These are phyloP conservation scores for Hedychridium roseum DNA, from an alignment of 2,888 invertebrate species.

Conservation along the genomic window DNA sequence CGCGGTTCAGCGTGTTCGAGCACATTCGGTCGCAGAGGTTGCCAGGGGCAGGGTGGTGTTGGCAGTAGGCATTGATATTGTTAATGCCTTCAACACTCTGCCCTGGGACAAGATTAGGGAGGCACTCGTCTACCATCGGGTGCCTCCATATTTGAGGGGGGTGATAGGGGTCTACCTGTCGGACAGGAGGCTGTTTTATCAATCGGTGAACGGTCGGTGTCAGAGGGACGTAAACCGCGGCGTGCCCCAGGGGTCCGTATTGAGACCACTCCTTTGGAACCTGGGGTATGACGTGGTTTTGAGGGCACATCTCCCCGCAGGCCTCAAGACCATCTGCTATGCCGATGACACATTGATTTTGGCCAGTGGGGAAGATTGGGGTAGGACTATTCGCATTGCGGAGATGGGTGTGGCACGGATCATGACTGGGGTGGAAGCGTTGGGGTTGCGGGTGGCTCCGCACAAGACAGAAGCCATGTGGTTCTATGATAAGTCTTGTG, in stretches of 20 bases:
- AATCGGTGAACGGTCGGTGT: too few species aligned
- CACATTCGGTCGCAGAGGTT: not conserved
- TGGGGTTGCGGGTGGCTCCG: not conserved
- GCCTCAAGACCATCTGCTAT: not conserved
- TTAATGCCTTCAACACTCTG: too few species aligned
- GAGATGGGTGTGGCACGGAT: not conserved
- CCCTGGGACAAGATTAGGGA: too few species aligned
- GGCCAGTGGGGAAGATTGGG: not conserved
- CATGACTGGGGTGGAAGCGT: not conserved
- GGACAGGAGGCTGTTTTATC: too few species aligned
- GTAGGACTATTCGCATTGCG: not conserved
- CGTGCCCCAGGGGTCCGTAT: not conserved
- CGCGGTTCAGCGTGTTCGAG: not conserved
- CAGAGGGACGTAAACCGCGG: slow-evolving; percentile 1
- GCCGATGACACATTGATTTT: not conserved
- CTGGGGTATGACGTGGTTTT: not conserved
- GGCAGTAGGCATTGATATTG: too few species aligned
- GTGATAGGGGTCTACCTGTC: not conserved
- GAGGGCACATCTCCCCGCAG: not conserved
- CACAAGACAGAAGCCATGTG: too few species aligned
- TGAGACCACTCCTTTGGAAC: not conserved
- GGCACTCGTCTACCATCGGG: not conserved
- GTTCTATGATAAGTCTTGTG: too few species aligned
- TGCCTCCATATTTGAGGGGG: not conserved
- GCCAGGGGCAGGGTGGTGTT: not conserved